phyloP scores from a whole-genome alignment of 1,140 invertebrate genomes.

The Bombyx mori region DNA sequence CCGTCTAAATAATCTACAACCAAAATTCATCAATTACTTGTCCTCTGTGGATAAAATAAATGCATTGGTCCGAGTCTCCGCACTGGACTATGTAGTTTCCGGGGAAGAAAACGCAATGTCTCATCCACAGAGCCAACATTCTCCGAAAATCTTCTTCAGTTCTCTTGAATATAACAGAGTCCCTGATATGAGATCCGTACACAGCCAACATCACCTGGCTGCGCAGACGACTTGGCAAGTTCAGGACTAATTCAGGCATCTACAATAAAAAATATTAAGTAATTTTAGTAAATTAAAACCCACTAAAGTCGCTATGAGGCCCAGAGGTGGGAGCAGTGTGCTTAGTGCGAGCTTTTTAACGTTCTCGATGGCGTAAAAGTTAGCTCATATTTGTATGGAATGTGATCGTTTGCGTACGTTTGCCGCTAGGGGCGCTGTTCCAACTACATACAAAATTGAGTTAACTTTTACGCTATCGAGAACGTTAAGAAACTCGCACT shows the following conservation, averaged over 20 bases:
- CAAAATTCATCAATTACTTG: conserved; percentile 34
- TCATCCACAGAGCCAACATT: conserved; percentile 57
- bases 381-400: too few species aligned
- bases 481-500: too few species aligned
- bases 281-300: neutral
- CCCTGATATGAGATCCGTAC: conserved; percentile 54
- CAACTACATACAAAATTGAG: too few species aligned
- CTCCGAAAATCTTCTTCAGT: conserved; percentile 53
- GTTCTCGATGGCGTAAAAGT: too few species aligned
- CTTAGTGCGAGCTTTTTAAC: too few species aligned
- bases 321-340: too few species aligned
- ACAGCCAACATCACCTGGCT: conserved; percentile 60
- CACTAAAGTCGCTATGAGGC: neutral
- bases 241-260: conserved; percentile 48
- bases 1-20: conserved; percentile 3
- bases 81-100: conserved; percentile 66
- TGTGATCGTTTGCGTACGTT: too few species aligned
- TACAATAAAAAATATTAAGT: conserved; percentile 11
- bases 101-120: conserved; percentile 62
- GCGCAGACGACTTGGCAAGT: conserved; percentile 46
- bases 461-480: too few species aligned
- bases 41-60: conserved; percentile 67
- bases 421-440: too few species aligned
- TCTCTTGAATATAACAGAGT: conserved; percentile 60
- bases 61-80: conserved; percentile 61